Conservation (phyloP, 2,888 invertebrate species). For the Sthenelais limicola region DNA sequence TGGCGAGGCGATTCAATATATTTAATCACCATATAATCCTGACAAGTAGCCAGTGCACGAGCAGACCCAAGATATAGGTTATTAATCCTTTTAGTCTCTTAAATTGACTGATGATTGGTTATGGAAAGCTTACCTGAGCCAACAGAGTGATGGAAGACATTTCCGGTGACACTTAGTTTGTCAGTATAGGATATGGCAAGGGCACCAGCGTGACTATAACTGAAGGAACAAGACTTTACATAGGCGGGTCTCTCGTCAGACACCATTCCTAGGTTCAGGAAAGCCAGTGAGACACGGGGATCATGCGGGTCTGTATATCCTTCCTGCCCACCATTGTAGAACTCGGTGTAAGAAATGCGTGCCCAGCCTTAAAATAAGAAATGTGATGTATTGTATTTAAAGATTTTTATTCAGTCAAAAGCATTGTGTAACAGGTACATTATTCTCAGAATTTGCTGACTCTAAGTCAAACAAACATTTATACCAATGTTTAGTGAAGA, state of each 20-base stretch:
- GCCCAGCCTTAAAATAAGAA: constrained; percentile 54
- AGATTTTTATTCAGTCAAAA: too few species aligned
- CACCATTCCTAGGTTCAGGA: constrained; percentile 45
- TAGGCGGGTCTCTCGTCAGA: constrained; percentile 48
- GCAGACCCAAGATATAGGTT: too few species aligned
- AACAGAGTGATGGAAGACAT: constrained; percentile 52
- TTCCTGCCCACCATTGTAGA: constrained; percentile 51
- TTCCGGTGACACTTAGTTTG: constrained; percentile 46
- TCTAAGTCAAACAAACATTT: too few species aligned
- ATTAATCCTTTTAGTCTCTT: not conserved
- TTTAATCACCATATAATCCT: too few species aligned
- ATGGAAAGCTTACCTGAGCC: constrained; percentile 45
- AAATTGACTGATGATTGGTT: not conserved
- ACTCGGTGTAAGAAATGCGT: constrained; percentile 49
- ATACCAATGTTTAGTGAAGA: too few species aligned
- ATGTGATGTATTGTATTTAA: too few species aligned
- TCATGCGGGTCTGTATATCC: constrained; percentile 49
- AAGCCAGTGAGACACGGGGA: constrained; percentile 49
- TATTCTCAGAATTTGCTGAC: too few species aligned
- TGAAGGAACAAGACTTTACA: constrained; percentile 49
- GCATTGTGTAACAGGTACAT: too few species aligned
- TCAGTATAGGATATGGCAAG: constrained; percentile 50
- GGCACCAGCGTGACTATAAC: constrained; percentile 51
- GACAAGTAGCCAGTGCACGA: too few species aligned
- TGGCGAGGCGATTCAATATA: too few species aligned